These are phyloP conservation scores for Daphoenositta chrysoptera DNA, from an alignment of 2,113 vertebrate species.

Conservation along the genomic window DNA sequence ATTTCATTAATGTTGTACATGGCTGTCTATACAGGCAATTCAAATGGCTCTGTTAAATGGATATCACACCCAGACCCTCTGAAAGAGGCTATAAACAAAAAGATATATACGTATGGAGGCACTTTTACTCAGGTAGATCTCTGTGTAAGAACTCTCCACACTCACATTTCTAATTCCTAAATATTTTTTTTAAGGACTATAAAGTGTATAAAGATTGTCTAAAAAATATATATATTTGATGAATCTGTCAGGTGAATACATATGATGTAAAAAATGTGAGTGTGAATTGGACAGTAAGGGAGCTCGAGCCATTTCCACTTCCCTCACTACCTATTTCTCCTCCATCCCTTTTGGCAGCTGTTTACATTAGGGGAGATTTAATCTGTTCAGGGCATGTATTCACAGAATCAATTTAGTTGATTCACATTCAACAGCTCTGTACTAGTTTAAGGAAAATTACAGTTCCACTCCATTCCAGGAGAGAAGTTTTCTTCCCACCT, in stretches of 20 bases:
- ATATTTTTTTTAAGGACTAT: neutral
- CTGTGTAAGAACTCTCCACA: neutral
- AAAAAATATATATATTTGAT: neutral
- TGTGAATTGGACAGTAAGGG: neutral
- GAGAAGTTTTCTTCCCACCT: neutral
- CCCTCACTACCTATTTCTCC: neutral
- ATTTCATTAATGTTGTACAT: neutral
- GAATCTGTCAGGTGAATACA: neutral
- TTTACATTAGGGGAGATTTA: neutral
- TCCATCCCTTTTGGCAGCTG: neutral
- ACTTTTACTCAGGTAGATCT: fast-evolving
- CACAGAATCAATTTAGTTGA: neutral
- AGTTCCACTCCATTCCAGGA: neutral
- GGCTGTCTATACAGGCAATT: neutral
- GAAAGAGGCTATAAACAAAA: neutral
- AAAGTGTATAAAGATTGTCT: neutral
- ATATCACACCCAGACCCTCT: neutral
- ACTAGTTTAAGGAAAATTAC: neutral
- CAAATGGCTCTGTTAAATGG: neutral
- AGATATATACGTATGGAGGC: neutral
- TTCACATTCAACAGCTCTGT: neutral
- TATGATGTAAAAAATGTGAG: neutral
- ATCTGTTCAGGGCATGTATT: neutral
- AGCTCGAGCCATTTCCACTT: neutral
- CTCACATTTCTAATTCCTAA: neutral